Evolutionary conservation across 2,888 invertebrate species (phyloP).

Genomic region (Girardia tigrina): DNA sequence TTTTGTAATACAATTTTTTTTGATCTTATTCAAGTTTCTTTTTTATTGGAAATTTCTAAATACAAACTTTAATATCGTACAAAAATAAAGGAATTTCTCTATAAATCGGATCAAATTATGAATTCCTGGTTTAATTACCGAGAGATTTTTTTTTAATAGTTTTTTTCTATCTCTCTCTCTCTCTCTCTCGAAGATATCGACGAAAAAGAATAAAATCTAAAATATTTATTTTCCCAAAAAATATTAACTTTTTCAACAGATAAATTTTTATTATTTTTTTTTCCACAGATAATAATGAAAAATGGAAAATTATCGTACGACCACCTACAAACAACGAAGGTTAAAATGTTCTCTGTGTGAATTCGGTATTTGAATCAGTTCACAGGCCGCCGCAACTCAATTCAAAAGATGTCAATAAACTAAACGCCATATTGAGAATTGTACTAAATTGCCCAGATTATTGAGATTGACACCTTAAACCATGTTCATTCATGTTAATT

Average conservation of each 20-base stretch:
- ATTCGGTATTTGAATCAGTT: constrained; percentile 1
- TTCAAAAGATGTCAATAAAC: constrained; percentile 23
- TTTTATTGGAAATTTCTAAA: too few relatives aligned
- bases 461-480: constrained; percentile 23
- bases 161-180: too few relatives aligned
- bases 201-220: background rate
- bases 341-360: constrained; percentile 6
- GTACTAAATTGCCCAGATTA: constrained; percentile 9
- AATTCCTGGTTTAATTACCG: too few relatives aligned
- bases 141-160: too few relatives aligned
- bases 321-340: constrained; percentile 13
- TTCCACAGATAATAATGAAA: background rate
- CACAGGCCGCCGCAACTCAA: constrained; percentile 9
- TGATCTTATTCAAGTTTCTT: too few relatives aligned
- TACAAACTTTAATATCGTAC: too few relatives aligned
- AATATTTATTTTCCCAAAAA: background rate
- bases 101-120: too few relatives aligned
- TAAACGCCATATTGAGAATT: constrained; percentile 16
- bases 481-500: constrained; percentile 10
- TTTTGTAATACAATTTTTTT: too few relatives aligned
- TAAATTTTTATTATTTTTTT: background rate
- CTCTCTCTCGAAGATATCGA: too few relatives aligned
- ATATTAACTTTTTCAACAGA: background rate
- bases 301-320: background rate
- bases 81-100: too few relatives aligned